phyloP scores from a whole-genome alignment of 2,888 invertebrate species.

The Flexamia atlantica region DNA sequence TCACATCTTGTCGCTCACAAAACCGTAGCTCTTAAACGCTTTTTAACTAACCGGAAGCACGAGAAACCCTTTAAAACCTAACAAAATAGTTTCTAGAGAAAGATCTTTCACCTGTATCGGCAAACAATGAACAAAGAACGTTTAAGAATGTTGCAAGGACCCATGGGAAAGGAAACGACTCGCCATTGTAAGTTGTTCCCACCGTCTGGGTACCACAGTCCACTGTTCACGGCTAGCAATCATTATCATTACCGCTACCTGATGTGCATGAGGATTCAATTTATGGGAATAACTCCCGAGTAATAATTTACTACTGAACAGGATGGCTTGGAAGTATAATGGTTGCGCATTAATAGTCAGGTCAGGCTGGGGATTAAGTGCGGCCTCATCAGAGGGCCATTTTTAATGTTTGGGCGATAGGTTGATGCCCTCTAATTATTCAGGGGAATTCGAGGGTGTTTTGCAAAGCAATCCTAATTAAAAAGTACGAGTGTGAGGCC shows the following conservation, averaged over 20 bases:
- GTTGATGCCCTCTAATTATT: too few relatives aligned
- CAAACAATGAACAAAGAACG: slow-evolving; percentile 19
- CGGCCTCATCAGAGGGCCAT: too few relatives aligned
- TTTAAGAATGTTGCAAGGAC: slow-evolving; percentile 33
- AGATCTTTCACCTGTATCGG: not conserved
- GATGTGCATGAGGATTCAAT: not conserved
- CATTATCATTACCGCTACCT: slow-evolving; percentile 22
- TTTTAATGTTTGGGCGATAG: too few relatives aligned
- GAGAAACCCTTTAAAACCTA: too few relatives aligned
- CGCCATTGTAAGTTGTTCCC: slow-evolving; percentile 27
- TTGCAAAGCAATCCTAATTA: too few relatives aligned
- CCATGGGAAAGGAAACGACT: slow-evolving; percentile 32
- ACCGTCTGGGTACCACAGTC: not conserved
- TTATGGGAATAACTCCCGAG: slow-evolving; percentile 4
- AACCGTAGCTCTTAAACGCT: too few relatives aligned
- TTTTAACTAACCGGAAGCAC: too few relatives aligned
- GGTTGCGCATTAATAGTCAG: too few relatives aligned
- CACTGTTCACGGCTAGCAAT: not conserved
- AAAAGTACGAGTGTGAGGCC: too few relatives aligned
- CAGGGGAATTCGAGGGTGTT: too few relatives aligned
- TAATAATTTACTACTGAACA: not conserved
- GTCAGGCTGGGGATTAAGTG: too few relatives aligned
- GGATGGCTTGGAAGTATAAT: not conserved
- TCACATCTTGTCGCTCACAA: too few relatives aligned
- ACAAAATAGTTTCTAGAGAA: not conserved